These are phyloP conservation scores for Phortica okadai DNA, from an alignment of 2,888 invertebrate species.

Conservation along the genomic window DNA sequence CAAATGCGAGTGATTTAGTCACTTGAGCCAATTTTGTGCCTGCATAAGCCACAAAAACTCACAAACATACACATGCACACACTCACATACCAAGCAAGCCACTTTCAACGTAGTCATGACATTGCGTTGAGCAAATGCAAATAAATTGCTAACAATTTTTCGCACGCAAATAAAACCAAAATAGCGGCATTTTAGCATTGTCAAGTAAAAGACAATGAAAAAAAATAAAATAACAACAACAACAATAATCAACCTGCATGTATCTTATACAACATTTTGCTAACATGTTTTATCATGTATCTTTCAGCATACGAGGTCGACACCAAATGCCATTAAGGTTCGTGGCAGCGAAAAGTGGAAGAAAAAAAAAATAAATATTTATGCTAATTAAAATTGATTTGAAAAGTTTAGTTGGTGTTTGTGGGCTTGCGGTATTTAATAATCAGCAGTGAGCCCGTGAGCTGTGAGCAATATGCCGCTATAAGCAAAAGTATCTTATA, in stretches of 20 bases:
- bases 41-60: conserved; percentile 18
- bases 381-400: conserved; percentile 73
- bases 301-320: neutral
- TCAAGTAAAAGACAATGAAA: neutral
- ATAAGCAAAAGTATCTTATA: neutral
- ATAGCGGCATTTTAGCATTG: conserved; percentile 12
- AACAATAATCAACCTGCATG: neutral
- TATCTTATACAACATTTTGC: neutral
- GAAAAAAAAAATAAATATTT: conserved; percentile 62
- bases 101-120: conserved; percentile 46
- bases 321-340: neutral
- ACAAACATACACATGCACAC: neutral
- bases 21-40: conserved; percentile 23
- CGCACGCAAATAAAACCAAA: conserved; percentile 51
- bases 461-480: neutral
- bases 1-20: neutral
- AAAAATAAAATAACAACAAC: neutral
- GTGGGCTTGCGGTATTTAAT: conserved; percentile 47
- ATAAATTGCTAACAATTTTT: conserved; percentile 50
- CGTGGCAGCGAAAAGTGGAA: neutral
- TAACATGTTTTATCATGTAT: neutral
- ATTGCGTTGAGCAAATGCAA: conserved; percentile 39
- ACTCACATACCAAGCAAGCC: too few relatives aligned
- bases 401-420: conserved; percentile 71
- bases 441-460: conserved; percentile 2